phyloP scores from a whole-genome alignment of 2,888 invertebrate species.

The Portevinia maculata region DNA sequence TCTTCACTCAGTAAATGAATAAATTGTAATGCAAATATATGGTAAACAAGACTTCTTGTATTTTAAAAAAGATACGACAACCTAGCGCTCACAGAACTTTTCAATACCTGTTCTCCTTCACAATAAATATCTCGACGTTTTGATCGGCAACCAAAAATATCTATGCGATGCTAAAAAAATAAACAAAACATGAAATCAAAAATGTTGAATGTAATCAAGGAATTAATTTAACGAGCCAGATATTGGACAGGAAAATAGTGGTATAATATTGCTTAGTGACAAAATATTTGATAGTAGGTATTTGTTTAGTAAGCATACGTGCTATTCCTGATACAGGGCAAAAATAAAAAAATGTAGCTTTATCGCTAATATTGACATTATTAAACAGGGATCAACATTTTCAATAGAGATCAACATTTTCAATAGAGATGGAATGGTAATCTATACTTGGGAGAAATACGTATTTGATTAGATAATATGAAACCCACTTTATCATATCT shows the following conservation, averaged over 20 bases:
- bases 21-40: constrained; percentile 58
- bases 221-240: background rate
- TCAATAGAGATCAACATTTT: too few species aligned
- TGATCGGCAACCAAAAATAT: constrained; percentile 57
- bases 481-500: too few species aligned
- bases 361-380: too few species aligned
- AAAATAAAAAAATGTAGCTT: too few species aligned
- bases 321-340: too few species aligned
- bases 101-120: constrained; percentile 74
- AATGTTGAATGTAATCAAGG: constrained; percentile 26
- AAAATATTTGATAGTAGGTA: too few species aligned
- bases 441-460: too few species aligned
- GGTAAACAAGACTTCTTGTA: constrained; percentile 7
- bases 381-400: too few species aligned
- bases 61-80: constrained; percentile 50
- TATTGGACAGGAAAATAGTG: constrained; percentile 7
- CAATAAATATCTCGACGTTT: constrained; percentile 49
- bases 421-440: too few species aligned
- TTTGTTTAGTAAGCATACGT: too few species aligned
- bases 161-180: constrained; percentile 66
- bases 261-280: background rate
- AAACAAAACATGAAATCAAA: constrained; percentile 62
- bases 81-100: constrained; percentile 70
- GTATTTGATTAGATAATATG: too few species aligned
- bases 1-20: constrained; percentile 53